A percentile compares a stretch with the other conserved stretches of the same genome.
Conservation (phyloP, 2,113 vertebrate species). For the Hyperoodon ampullatus region DNA sequence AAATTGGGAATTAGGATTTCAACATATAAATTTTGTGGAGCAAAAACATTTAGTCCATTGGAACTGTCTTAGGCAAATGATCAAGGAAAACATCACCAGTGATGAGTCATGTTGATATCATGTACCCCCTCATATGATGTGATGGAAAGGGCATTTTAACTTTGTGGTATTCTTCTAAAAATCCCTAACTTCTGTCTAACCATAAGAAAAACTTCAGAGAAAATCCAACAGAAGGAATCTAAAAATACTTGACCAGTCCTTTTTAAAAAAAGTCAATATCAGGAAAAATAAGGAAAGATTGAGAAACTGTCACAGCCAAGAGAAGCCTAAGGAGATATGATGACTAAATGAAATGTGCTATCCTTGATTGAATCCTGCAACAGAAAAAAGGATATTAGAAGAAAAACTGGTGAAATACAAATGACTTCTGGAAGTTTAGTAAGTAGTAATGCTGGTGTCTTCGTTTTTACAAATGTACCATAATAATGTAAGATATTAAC, state of each 20-base stretch:
- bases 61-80: background rate
- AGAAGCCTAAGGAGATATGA: background rate
- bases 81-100: background rate
- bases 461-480: background rate
- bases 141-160: background rate
- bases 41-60: background rate
- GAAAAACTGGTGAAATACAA: background rate
- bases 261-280: background rate
- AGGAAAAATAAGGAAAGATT: background rate
- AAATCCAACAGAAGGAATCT: background rate
- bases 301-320: background rate
- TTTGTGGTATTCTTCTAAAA: background rate
- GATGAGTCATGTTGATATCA: background rate
- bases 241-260: background rate
- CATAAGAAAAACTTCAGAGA: background rate
- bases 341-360: background rate
- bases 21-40: background rate
- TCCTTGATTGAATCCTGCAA: background rate
- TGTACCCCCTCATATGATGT: background rate
- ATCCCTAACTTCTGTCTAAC: background rate
- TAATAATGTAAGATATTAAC: background rate
- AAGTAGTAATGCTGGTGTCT: background rate
- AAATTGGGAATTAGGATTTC: background rate
- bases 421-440: background rate
- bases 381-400: background rate